These are phyloP conservation scores for Anticlea derivata DNA, from an alignment of 2,888 invertebrate species.

Conservation along the genomic window DNA sequence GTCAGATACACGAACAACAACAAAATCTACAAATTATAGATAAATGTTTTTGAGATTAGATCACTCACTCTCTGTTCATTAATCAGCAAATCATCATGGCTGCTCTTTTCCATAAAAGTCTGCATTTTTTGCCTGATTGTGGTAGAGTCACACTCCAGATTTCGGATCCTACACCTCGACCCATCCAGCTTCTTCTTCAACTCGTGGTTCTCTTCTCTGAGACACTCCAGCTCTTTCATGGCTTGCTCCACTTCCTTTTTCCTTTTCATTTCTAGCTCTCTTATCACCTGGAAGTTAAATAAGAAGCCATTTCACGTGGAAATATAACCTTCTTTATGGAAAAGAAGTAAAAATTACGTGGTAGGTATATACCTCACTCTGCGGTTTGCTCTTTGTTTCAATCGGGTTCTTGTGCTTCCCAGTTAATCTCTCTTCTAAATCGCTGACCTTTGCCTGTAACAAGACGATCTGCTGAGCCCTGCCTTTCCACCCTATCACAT, in stretches of 20 bases:
- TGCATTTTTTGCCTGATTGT: constrained; percentile 84
- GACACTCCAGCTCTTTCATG: constrained; percentile 81
- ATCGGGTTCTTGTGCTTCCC: constrained; percentile 59
- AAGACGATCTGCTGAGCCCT: constrained; percentile 89
- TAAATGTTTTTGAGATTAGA: not conserved
- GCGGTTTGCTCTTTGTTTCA: constrained; percentile 49
- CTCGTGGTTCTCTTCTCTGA: constrained; percentile 83
- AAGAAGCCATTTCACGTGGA: too few species aligned
- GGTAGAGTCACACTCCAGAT: constrained; percentile 86
- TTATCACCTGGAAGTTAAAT: constrained; percentile 60
- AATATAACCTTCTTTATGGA: too few species aligned
- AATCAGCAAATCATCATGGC: constrained; percentile 85
- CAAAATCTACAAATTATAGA: too few species aligned
- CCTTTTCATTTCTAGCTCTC: constrained; percentile 81
- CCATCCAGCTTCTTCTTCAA: constrained; percentile 86
- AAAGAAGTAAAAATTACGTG: too few species aligned
- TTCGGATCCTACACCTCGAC: constrained; percentile 86
- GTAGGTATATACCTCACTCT: constrained; percentile 18
- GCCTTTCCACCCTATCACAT: constrained; percentile 88
- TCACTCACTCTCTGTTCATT: constrained; percentile 83
- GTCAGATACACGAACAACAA: too few species aligned
- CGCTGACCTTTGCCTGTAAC: constrained; percentile 87
- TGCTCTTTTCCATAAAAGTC: constrained; percentile 85
- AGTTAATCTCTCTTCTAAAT: constrained; percentile 86
- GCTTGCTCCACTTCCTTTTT: constrained; percentile 84